Conservation (phyloP, 92 coral and sea anemone species). For the Nematostella vectensis region DNA sequence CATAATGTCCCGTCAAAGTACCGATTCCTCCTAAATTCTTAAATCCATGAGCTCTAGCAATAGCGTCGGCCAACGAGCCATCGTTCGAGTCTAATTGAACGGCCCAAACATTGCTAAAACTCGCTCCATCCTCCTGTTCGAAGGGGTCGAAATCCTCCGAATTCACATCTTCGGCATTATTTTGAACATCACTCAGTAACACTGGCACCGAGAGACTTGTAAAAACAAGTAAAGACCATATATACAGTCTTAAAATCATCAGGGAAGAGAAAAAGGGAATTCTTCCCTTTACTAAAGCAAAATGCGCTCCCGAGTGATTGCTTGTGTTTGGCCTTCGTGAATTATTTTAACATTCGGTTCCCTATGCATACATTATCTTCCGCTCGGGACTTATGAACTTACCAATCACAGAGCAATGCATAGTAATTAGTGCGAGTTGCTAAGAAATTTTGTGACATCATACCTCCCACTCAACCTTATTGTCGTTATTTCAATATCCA, state of each 20-base stretch:
- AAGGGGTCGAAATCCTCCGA: conserved; percentile 8
- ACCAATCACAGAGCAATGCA: background rate
- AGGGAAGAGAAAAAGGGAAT: conserved; percentile 5
- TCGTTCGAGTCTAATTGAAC: conserved; percentile 74
- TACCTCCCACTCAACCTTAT: background rate
- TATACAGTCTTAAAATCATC: conserved; percentile 22
- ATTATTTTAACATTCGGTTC: background rate
- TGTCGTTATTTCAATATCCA: background rate
- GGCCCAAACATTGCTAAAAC: conserved; percentile 69
- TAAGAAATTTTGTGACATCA: background rate
- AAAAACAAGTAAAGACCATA: conserved; percentile 26
- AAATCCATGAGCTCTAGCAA: conserved; percentile 68
- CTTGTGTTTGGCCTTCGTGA: background rate
- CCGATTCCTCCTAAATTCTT: conserved; percentile 65
- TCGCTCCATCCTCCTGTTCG: conserved; percentile 31
- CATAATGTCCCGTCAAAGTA: conserved; percentile 55
- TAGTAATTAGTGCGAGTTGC: background rate
- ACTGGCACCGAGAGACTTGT: conserved; percentile 16
- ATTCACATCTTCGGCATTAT: conserved; percentile 13
- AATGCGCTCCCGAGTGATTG: background rate
- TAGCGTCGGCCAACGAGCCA: conserved; percentile 52
- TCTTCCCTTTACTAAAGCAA: background rate
- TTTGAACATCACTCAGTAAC: conserved; percentile 2
- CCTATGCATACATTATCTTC: background rate
- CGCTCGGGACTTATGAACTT: background rate